Evolutionary conservation across 2,113 vertebrate species (phyloP).

Genomic region (Xenus cinereus): DNA sequence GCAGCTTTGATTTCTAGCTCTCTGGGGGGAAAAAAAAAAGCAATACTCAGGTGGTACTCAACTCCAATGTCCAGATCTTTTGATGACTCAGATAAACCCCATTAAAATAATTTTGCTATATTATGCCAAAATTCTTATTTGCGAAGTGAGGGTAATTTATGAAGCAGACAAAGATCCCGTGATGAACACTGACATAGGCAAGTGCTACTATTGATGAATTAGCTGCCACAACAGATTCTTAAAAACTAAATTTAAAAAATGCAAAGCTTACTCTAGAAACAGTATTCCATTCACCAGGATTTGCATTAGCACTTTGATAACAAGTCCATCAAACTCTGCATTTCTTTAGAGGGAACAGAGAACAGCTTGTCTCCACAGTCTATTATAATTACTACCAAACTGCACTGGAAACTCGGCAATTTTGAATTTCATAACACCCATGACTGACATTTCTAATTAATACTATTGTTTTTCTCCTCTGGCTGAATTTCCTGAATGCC

Average conservation of each 20-base stretch:
- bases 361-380: slow-evolving; percentile 75
- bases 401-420: slow-evolving; percentile 67
- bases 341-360: slow-evolving; percentile 53
- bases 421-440: slow-evolving; percentile 74
- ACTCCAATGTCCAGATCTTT: not conserved
- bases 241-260: not conserved
- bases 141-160: not conserved
- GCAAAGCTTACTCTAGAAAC: not conserved
- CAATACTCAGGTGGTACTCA: not conserved
- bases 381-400: slow-evolving; percentile 70
- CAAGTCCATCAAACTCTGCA: slow-evolving; percentile 45
- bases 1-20: not conserved
- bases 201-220: not conserved
- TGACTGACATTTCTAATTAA: slow-evolving; percentile 77
- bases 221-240: not conserved
- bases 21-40: too few relatives aligned
- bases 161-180: not conserved
- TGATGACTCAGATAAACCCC: not conserved
- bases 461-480: slow-evolving; percentile 72
- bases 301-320: slow-evolving; percentile 42
- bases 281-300: not conserved
- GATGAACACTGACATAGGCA: not conserved
- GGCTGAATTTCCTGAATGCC: slow-evolving; percentile 68
- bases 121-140: not conserved
- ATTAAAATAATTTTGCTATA: not conserved